Conservation (phyloP, 2,888 invertebrate genomes). For the Brachypalpus laphriformis region DNA sequence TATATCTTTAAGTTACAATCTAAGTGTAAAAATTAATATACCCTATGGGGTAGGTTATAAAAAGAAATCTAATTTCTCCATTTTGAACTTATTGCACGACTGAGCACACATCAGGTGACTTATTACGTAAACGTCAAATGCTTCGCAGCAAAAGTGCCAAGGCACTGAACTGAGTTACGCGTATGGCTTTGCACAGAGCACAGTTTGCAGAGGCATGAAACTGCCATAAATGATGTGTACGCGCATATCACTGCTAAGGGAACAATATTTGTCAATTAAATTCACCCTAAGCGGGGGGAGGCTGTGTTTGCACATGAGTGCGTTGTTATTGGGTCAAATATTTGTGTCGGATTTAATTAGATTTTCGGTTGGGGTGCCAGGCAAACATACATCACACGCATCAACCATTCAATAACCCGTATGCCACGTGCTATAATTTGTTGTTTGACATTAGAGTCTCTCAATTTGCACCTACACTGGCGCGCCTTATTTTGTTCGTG, state of each 20-base stretch:
- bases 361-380: constrained; percentile 13
- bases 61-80: background rate
- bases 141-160: background rate
- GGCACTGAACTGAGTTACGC: background rate
- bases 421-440: constrained; percentile 31
- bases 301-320: constrained; percentile 7
- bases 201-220: constrained; percentile 27
- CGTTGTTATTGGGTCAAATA: constrained; percentile 48
- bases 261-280: constrained; percentile 51
- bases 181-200: background rate
- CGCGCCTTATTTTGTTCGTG: background rate
- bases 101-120: constrained; percentile 10
- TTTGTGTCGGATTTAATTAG: constrained; percentile 47
- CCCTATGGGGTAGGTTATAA: too few species aligned
- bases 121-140: background rate
- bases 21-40: too few species aligned
- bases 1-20: too few species aligned
- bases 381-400: background rate
- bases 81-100: background rate
- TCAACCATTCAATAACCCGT: constrained; percentile 23
- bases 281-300: constrained; percentile 19
- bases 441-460: constrained; percentile 22
- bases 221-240: background rate
- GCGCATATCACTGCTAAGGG: constrained; percentile 1
- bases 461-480: constrained; percentile 6